phyloP scores from a whole-genome alignment of 1,140 invertebrate species.

The Metopolophium dirhodum region DNA sequence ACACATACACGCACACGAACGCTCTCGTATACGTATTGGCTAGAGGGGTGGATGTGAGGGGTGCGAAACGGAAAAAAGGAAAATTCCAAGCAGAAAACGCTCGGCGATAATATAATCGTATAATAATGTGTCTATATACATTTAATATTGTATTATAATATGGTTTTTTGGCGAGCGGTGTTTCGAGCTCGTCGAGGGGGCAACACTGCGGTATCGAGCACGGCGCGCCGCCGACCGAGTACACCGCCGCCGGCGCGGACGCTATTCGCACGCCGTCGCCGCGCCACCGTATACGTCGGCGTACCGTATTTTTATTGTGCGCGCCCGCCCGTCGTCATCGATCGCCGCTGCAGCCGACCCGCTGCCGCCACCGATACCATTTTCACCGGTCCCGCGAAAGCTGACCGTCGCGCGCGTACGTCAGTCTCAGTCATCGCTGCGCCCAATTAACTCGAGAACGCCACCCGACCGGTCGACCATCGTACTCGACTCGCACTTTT shows the following conservation, averaged over 20 bases:
- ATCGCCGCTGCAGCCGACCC: constrained; percentile 29
- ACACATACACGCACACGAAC: neutral
- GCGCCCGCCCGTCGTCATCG: constrained; percentile 20
- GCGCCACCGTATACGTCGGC: neutral
- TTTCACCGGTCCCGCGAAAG: constrained; percentile 14
- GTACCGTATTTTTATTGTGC: neutral
- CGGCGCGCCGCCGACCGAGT: neutral
- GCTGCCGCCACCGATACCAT: neutral
- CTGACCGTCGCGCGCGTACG: neutral
- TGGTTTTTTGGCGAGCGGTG: neutral
- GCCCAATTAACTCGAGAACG: neutral
- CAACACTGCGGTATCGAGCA: constrained; percentile 34
- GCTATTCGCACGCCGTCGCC: neutral
- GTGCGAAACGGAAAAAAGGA: neutral
- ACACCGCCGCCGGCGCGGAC: neutral
- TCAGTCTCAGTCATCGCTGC: neutral
- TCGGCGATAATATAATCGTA: neutral
- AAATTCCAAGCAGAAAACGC: neutral
- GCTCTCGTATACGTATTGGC: too few species aligned
- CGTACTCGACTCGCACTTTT: neutral
- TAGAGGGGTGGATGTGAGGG: neutral
- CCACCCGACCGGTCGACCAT: neutral
- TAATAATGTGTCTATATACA: neutral
- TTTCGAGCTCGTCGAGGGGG: neutral
- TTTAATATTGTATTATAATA: neutral